These are phyloP conservation scores for Heliangelus exortis DNA, from an alignment of 2,797 vertebrate species.

Conservation along the genomic window DNA sequence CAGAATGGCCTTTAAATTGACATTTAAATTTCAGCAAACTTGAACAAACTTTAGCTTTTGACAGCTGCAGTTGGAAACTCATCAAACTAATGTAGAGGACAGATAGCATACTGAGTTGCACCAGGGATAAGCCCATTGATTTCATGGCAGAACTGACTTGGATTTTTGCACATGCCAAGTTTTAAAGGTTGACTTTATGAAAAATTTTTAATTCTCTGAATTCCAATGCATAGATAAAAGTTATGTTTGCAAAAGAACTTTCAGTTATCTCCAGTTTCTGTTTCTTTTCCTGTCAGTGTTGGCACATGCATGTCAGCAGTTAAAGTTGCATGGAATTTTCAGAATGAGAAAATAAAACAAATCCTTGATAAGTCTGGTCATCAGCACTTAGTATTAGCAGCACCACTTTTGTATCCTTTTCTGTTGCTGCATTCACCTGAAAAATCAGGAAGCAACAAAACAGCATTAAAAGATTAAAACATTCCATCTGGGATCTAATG, in stretches of 20 bases:
- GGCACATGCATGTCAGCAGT: rapidly evolving
- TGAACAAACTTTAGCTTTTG: not conserved
- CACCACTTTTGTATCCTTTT: not conserved
- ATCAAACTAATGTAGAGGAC: not conserved
- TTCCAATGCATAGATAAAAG: not conserved
- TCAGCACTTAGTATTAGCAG: not conserved
- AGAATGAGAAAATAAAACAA: not conserved
- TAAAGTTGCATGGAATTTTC: not conserved
- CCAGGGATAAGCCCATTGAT: not conserved
- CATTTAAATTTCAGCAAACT: not conserved
- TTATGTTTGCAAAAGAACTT: not conserved
- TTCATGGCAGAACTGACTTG: not conserved
- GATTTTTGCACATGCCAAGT: not conserved
- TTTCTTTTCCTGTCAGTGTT: not conserved
- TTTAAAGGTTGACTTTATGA: not conserved
- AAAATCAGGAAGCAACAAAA: not conserved
- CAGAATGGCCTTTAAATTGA: not conserved
- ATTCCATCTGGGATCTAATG: not conserved
- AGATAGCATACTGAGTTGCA: not conserved
- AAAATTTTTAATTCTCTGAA: not conserved
- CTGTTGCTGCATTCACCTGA: not conserved
- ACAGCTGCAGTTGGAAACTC: not conserved
- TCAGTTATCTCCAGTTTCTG: not conserved
- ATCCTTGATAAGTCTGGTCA: not conserved
- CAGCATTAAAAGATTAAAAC: not conserved